These are phyloP conservation scores for Hofmannophila pseudospretella DNA, from an alignment of 2,888 invertebrate genomes.

Conservation along the genomic window DNA sequence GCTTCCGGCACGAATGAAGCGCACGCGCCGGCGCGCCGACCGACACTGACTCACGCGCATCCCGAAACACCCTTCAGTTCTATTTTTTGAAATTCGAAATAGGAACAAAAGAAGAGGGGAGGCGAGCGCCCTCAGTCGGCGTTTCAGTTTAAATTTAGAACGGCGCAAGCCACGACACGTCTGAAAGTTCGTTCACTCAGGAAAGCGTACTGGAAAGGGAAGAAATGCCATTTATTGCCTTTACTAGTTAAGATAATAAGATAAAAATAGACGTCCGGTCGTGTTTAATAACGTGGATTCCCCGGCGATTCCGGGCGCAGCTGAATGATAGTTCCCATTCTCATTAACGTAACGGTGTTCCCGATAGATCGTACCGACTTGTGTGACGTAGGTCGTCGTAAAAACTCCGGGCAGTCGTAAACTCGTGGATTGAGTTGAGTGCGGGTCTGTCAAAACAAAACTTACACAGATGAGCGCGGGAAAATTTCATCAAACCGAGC, in stretches of 20 bases:
- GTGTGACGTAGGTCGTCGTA: conserved; percentile 2
- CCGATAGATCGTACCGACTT: conserved; percentile 19
- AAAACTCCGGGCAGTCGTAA: conserved; percentile 1
- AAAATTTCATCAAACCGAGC: not conserved
- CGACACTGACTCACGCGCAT: conserved; percentile 71
- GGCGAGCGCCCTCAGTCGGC: conserved; percentile 64
- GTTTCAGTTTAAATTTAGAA: conserved; percentile 51
- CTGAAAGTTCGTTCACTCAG: conserved; percentile 67
- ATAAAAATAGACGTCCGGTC: conserved; percentile 62
- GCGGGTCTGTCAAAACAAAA: not conserved
- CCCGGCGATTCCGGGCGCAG: conserved; percentile 29
- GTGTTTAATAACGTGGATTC: conserved; percentile 48
- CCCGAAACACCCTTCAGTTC: conserved; percentile 65
- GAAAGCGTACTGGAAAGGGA: conserved; percentile 35
- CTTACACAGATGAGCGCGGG: not conserved
- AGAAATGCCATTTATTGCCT: conserved; percentile 31
- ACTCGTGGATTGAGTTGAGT: not conserved
- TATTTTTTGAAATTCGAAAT: conserved; percentile 71
- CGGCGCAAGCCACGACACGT: conserved; percentile 54
- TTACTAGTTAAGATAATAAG: conserved; percentile 15
- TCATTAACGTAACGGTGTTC: conserved; percentile 46
- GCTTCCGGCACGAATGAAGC: conserved; percentile 36
- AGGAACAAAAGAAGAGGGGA: conserved; percentile 76
- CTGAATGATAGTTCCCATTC: conserved; percentile 65
- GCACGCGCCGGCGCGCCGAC: conserved; percentile 62